A percentile compares a stretch with the other conserved stretches of the same genome.
Evolutionary conservation across 2,888 invertebrate genomes (phyloP).

Genomic region (Dioctria rufipes): DNA sequence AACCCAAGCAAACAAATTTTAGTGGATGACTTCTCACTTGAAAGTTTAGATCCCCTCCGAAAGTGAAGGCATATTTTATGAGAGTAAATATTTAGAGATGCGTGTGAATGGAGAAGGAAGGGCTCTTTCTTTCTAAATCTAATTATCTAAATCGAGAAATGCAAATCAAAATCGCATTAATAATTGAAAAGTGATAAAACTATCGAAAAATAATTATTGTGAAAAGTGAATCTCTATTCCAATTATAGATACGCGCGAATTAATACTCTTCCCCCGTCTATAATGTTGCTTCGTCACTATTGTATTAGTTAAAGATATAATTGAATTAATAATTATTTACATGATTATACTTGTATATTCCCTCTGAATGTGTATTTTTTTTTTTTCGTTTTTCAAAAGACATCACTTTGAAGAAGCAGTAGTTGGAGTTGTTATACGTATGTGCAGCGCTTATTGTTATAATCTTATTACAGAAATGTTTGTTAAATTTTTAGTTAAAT

Average conservation of each 20-base stretch:
- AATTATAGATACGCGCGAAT: background rate
- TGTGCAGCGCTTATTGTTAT: constrained; percentile 48
- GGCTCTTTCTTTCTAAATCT: background rate
- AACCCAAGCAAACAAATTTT: constrained; percentile 72
- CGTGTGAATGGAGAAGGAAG: background rate
- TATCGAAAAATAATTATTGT: constrained; percentile 17
- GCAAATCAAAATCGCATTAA: background rate
- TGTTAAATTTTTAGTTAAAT: constrained; percentile 43
- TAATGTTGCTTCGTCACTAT: constrained; percentile 35
- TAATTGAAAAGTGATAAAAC: constrained; percentile 40
- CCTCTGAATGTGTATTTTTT: constrained; percentile 42
- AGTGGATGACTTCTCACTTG: constrained; percentile 91
- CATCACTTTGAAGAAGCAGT: constrained; percentile 35
- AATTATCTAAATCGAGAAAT: constrained; percentile 23
- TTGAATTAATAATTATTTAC: constrained; percentile 13
- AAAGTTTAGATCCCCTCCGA: constrained; percentile 92
- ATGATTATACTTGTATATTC: background rate
- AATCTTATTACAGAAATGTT: constrained; percentile 35
- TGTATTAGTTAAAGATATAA: constrained; percentile 30
- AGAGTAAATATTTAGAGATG: background rate
- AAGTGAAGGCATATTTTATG: constrained; percentile 71
- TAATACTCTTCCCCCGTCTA: constrained; percentile 12
- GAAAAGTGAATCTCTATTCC: constrained; percentile 41
- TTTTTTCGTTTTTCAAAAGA: constrained; percentile 3
- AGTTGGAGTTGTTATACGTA: constrained; percentile 23